phyloP scores from a whole-genome alignment of 1,140 invertebrate species.

The Coboldia fuscipes region DNA sequence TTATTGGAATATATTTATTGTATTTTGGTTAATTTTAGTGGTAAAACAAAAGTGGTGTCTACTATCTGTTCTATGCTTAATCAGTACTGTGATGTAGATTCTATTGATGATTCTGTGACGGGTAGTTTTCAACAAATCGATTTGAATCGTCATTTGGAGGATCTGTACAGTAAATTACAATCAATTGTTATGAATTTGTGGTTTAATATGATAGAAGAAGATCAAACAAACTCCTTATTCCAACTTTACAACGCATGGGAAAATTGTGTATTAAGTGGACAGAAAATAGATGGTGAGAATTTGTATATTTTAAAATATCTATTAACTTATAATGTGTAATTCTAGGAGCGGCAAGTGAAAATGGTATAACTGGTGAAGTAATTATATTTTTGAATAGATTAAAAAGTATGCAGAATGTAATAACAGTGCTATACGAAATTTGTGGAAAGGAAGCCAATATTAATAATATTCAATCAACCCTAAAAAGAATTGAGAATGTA shows the following conservation, averaged over 20 bases:
- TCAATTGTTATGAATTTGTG: too few relatives aligned
- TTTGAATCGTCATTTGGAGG: slow-evolving; percentile 45
- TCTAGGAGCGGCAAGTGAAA: too few relatives aligned
- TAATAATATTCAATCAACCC: background rate
- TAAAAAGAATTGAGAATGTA: slow-evolving; percentile 16
- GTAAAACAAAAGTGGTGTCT: slow-evolving; percentile 19
- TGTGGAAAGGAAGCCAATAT: background rate
- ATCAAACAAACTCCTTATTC: too few relatives aligned
- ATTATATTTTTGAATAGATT: background rate
- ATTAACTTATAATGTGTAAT: too few relatives aligned
- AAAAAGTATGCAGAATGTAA: background rate
- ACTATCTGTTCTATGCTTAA: slow-evolving; percentile 14
- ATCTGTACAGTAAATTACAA: too few relatives aligned
- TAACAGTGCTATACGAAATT: background rate
- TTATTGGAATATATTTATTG: background rate
- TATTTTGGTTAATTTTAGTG: slow-evolving; percentile 3
- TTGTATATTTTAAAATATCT: too few relatives aligned
- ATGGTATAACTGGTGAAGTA: background rate
- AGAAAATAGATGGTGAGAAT: too few relatives aligned
- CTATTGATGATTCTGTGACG: slow-evolving; percentile 19
- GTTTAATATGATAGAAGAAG: too few relatives aligned
- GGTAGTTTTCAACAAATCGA: slow-evolving; percentile 27
- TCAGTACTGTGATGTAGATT: slow-evolving; percentile 15
- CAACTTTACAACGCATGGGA: too few relatives aligned
- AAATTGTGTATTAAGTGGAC: too few relatives aligned